Evolutionary conservation across 2,888 invertebrate genomes (phyloP).

Genomic region (Stegana nigrithorax): DNA sequence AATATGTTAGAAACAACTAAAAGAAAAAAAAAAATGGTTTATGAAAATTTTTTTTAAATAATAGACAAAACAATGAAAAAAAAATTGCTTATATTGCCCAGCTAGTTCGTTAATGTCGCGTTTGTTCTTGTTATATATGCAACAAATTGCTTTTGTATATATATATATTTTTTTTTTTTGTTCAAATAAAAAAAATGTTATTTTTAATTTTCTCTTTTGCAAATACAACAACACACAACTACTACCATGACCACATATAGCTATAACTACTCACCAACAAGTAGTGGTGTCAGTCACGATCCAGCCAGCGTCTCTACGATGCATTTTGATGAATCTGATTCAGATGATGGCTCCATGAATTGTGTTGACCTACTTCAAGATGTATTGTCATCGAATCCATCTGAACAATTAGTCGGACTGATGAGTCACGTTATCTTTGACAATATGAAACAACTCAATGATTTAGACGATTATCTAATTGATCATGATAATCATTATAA

Average conservation of each 20-base stretch:
- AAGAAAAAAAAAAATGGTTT: background rate
- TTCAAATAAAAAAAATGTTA: conserved; percentile 13
- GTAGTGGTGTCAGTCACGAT: background rate
- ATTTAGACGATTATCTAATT: too few species aligned
- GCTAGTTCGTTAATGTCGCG: background rate
- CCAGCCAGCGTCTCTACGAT: conserved; percentile 35
- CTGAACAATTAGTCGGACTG: conserved; percentile 40
- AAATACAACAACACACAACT: too few species aligned
- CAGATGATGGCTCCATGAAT: conserved; percentile 39
- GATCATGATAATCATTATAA: conserved; percentile 26
- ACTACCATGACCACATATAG: conserved; percentile 1
- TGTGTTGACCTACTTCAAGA: conserved; percentile 33
- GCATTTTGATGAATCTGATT: conserved; percentile 48
- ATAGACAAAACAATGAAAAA: background rate
- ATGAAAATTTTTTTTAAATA: background rate
- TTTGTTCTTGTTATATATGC: background rate
- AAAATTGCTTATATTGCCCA: background rate
- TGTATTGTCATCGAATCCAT: conserved; percentile 31
- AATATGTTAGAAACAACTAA: background rate
- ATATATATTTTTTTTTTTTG: background rate
- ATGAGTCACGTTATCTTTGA: conserved; percentile 30
- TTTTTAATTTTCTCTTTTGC: conserved; percentile 9
- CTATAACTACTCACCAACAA: conserved; percentile 1
- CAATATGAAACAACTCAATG: background rate
- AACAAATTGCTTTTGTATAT: background rate